Conservation (phyloP, 2,113 vertebrate species). For the Phasianus colchicus region DNA sequence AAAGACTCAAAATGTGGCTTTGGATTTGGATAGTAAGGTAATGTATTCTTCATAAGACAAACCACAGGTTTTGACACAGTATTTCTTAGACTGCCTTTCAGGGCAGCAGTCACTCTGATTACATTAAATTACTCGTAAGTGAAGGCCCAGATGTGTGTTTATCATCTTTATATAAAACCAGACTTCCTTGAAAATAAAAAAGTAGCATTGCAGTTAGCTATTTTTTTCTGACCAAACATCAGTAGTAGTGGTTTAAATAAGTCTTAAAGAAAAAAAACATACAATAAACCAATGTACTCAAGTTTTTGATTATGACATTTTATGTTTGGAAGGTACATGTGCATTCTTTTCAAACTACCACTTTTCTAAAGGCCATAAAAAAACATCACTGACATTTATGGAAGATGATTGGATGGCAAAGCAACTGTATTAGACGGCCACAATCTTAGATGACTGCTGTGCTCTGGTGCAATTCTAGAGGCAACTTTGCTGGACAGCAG, state of each 20-base stretch:
- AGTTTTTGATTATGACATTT: not conserved
- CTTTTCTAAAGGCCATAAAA: not conserved
- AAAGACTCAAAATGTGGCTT: not conserved
- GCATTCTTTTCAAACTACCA: not conserved
- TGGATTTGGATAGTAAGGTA: not conserved
- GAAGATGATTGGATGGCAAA: not conserved
- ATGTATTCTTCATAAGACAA: constrained; percentile 7
- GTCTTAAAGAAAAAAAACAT: not conserved
- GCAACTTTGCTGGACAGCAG: not conserved
- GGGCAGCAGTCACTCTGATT: not conserved
- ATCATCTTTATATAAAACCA: constrained; percentile 37
- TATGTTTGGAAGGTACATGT: not conserved
- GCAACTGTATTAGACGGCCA: not conserved
- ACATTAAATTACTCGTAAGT: constrained; percentile 30
- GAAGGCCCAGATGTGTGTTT: constrained; percentile 46
- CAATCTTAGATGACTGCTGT: not conserved
- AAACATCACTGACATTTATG: not conserved
- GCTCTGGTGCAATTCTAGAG: not conserved
- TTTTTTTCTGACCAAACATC: constrained; percentile 15
- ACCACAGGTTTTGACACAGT: not conserved
- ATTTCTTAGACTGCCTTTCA: constrained; percentile 22
- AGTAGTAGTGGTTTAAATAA: not conserved
- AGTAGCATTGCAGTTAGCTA: not conserved
- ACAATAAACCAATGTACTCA: not conserved
- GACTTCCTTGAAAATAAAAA: constrained; percentile 41